Conservation (phyloP, 2,797 vertebrate species). For the Salarias fasciatus region DNA sequence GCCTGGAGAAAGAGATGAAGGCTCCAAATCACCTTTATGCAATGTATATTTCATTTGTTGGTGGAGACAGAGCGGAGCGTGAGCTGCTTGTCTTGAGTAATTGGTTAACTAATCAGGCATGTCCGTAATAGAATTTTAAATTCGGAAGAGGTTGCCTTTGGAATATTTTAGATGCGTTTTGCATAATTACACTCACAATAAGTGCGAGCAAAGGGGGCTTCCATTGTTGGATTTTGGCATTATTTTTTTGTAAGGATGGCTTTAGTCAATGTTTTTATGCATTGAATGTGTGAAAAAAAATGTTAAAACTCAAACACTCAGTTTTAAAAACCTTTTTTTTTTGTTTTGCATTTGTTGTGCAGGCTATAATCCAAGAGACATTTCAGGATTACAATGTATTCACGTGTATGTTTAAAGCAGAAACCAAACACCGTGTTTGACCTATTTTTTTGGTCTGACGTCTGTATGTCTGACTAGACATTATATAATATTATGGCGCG, state of each 20-base stretch:
- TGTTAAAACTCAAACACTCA: too few species aligned
- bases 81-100: constrained; percentile 50
- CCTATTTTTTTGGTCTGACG: not conserved
- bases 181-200: constrained; percentile 27
- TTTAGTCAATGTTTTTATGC: too few species aligned
- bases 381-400: too few species aligned
- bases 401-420: too few species aligned
- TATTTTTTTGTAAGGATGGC: not conserved
- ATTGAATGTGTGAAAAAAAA: too few species aligned
- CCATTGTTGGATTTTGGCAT: constrained; percentile 8
- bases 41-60: constrained; percentile 25
- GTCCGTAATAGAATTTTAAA: constrained; percentile 42
- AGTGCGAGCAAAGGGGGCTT: not conserved
- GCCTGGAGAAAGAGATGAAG: constrained; percentile 36
- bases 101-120: constrained; percentile 53
- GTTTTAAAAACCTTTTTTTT: too few species aligned
- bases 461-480: not conserved
- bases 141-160: constrained; percentile 22
- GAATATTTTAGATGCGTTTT: constrained; percentile 39
- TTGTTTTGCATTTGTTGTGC: too few species aligned
- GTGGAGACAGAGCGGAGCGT: constrained; percentile 20
- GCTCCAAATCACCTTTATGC: constrained; percentile 6
- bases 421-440: not conserved
- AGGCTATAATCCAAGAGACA: too few species aligned
- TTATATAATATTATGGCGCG: constrained; percentile 1